phyloP scores from a whole-genome alignment of 2,888 invertebrate species.

The Electrophaes corylata region DNA sequence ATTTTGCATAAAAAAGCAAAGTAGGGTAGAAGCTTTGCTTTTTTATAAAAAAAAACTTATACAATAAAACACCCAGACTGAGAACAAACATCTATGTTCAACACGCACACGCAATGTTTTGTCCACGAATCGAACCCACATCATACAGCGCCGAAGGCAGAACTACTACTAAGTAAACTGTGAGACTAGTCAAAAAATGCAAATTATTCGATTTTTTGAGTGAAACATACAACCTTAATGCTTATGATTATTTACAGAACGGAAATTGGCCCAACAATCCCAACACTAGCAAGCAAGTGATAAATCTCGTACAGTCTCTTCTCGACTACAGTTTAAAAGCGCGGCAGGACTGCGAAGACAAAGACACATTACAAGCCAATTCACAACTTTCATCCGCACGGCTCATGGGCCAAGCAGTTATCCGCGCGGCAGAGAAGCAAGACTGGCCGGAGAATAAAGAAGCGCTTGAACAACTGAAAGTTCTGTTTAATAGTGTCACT shows the following conservation, averaged over 20 bases:
- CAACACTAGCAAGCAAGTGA: conserved; percentile 84
- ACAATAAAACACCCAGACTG: no score
- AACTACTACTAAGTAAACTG: no score
- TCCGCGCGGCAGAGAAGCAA: conserved; percentile 76
- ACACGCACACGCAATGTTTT: no score
- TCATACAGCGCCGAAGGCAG: no score
- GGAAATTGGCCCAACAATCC: conserved; percentile 84
- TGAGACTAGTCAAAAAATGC: no score
- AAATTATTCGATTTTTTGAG: no score
- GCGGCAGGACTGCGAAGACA: conserved; percentile 69
- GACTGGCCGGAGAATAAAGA: conserved; percentile 70
- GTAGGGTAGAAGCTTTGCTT: no score
- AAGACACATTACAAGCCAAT: conserved; percentile 78
- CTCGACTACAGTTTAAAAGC: conserved; percentile 85
- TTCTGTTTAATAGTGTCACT: conserved; percentile 59
- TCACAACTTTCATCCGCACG: conserved; percentile 85
- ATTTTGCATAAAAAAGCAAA: no score
- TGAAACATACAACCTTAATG: neutral
- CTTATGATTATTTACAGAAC: conserved; percentile 55
- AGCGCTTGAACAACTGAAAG: conserved; percentile 59
- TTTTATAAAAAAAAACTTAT: no score
- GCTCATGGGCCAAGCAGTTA: conserved; percentile 83
- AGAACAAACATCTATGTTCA: no score
- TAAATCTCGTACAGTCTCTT: conserved; percentile 84
- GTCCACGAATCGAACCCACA: no score